These are phyloP conservation scores for Philaethria dido DNA, from an alignment of 2,888 invertebrate species.

Conservation along the genomic window DNA sequence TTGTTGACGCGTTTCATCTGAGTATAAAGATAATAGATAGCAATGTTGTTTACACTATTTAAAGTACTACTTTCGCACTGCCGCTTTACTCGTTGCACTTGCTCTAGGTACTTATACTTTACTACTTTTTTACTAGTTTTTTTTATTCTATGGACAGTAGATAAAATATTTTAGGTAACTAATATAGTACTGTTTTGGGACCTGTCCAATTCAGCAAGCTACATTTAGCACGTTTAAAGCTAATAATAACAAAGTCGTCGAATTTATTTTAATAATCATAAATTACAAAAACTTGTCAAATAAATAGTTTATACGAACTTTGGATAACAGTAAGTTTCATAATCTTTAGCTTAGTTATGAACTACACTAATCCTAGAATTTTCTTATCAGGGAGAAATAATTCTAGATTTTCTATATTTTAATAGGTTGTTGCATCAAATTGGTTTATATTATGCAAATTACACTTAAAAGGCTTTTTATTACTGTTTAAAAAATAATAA, in stretches of 20 bases:
- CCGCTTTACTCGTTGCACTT: neutral
- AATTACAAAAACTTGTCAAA: no score
- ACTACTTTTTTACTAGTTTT: no score
- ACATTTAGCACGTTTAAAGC: no score
- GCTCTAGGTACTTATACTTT: neutral
- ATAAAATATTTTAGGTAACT: no score
- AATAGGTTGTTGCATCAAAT: neutral
- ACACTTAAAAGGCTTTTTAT: neutral
- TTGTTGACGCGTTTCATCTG: conserved; percentile 29
- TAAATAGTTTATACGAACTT: no score
- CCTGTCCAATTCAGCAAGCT: neutral
- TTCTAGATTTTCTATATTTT: no score
- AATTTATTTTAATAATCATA: no score
- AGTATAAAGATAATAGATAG: conserved; percentile 30
- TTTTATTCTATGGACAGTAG: no score
- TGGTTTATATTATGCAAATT: neutral
- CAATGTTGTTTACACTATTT: conserved; percentile 11
- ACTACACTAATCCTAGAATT: neutral
- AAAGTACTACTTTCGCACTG: neutral
- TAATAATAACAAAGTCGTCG: no score
- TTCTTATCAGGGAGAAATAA: neutral
- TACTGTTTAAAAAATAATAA: no score
- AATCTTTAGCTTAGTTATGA: neutral
- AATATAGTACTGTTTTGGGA: neutral
- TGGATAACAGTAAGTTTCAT: neutral